A percentile compares a stretch with the other conserved stretches of the same genome.
phyloP scores from a whole-genome alignment of 2,797 vertebrate species.

The Semaprochilodus insignis region DNA sequence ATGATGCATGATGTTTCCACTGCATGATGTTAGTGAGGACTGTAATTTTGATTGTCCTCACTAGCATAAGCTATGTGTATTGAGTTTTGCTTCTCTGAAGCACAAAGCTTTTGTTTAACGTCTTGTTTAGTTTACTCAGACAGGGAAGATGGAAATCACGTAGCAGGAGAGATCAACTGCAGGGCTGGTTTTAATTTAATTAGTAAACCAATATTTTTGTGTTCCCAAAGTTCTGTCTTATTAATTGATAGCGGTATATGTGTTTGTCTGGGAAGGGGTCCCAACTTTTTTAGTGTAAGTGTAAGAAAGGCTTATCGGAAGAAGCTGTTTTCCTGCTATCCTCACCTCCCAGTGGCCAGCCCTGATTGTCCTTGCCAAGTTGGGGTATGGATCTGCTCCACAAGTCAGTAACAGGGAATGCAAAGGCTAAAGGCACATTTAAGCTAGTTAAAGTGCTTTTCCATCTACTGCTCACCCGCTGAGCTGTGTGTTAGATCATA shows the following conservation, averaged over 20 bases:
- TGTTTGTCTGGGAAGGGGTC: neutral
- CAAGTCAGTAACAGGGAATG: neutral
- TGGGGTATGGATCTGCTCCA: no score
- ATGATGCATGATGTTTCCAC: neutral
- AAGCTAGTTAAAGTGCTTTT: neutral
- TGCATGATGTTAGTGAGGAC: neutral
- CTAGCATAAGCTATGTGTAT: neutral
- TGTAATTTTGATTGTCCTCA: neutral
- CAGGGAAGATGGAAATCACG: neutral
- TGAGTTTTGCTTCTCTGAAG: neutral
- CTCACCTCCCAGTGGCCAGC: neutral
- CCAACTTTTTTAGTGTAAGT: neutral
- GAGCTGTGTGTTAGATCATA: slow-evolving; percentile 7
- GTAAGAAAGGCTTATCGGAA: neutral
- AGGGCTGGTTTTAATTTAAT: neutral
- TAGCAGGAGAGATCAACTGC: neutral
- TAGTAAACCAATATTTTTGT: neutral
- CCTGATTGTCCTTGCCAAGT: neutral
- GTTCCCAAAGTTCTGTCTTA: neutral
- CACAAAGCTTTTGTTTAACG: neutral
- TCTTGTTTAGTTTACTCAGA: neutral
- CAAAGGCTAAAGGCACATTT: neutral
- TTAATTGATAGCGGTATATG: neutral
- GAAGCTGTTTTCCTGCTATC: neutral
- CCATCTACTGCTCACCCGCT: neutral